Conservation (phyloP, 2,888 invertebrate genomes). For the Amphipyra berbera region DNA sequence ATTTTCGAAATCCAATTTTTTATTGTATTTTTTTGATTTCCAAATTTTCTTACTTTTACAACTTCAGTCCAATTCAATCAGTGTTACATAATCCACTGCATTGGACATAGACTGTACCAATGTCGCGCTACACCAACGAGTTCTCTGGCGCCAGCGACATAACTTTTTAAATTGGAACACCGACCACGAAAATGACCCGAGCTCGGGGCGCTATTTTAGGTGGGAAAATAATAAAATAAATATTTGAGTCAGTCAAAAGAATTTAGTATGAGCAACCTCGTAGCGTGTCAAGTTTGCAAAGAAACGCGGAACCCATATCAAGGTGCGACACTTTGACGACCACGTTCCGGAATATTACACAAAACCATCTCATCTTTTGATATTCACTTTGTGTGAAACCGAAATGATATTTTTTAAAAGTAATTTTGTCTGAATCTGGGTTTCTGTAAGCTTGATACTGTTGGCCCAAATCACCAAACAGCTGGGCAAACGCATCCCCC, state of each 20-base stretch:
- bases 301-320: slow-evolving; percentile 49
- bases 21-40: no score
- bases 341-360: slow-evolving; percentile 25
- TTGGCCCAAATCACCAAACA: background rate
- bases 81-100: background rate
- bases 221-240: slow-evolving; percentile 36
- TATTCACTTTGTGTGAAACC: slow-evolving; percentile 5
- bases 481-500: no score
- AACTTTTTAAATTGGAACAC: slow-evolving; percentile 11
- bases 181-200: slow-evolving; percentile 18
- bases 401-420: slow-evolving; percentile 24
- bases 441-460: no score
- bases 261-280: slow-evolving; percentile 13
- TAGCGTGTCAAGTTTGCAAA: slow-evolving; percentile 30
- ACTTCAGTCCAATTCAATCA: background rate
- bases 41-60: no score
- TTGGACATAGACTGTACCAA: background rate
- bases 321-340: slow-evolving; percentile 36
- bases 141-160: background rate
- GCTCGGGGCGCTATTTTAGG: slow-evolving; percentile 1
- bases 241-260: slow-evolving; percentile 27
- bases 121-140: background rate
- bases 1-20: no score
- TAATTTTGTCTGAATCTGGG: no score
- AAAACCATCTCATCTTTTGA: slow-evolving; percentile 38